These are phyloP conservation scores for Hylaeus volcanicus DNA, from an alignment of 1,140 invertebrate genomes.

Conservation along the genomic window DNA sequence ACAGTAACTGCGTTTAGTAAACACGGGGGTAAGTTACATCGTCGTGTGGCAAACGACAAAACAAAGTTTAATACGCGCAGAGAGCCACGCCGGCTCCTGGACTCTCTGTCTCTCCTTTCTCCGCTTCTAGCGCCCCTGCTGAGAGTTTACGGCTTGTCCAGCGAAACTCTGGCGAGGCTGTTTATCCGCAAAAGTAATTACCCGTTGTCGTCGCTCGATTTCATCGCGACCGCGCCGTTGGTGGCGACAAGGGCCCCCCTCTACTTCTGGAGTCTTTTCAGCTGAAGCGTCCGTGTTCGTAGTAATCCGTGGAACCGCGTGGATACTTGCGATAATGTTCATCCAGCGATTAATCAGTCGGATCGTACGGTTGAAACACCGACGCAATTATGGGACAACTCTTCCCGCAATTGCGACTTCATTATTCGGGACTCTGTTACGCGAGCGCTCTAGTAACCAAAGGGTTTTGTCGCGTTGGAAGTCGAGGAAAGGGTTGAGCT, in stretches of 20 bases:
- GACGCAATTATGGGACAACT: not conserved
- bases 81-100: conserved; percentile 7
- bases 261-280: not conserved
- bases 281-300: not conserved
- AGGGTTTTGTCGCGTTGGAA: too few species aligned
- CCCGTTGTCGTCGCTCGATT: conserved; percentile 58
- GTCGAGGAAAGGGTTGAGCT: too few species aligned
- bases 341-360: not conserved
- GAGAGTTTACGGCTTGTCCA: conserved; percentile 35
- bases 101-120: not conserved
- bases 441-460: too few species aligned
- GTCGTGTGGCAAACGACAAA: conserved; percentile 74
- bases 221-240: conserved; percentile 43
- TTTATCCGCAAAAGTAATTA: conserved; percentile 77
- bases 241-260: conserved; percentile 21
- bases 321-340: not conserved
- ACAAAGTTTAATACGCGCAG: conserved; percentile 75
- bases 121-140: conserved; percentile 30
- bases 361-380: too few species aligned
- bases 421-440: too few species aligned
- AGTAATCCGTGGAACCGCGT: not conserved
- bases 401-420: not conserved
- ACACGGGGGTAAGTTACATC: conserved; percentile 77
- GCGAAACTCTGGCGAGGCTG: conserved; percentile 55
- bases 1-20: conserved; percentile 77